Evolutionary conservation across 2,113 vertebrate genomes (phyloP), one percentile per base, ranked within the genome.

Genomic region (Neopipo cinnamomea): DNA sequence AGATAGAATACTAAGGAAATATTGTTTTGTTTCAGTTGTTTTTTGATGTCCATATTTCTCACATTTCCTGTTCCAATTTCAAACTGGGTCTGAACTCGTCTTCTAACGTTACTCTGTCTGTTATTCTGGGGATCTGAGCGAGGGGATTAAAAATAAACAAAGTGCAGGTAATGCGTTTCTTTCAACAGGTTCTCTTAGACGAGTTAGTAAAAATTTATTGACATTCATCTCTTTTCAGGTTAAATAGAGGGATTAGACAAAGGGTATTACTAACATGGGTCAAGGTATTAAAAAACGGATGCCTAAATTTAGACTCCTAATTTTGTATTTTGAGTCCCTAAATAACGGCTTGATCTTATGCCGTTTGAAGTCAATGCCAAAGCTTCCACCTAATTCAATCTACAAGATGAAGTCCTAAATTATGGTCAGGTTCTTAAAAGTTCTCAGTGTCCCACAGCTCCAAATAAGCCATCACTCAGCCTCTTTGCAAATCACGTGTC

Each of bases 1-100:
- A 94, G 49, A 93, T 90, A 75, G 33, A 96, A 93, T 96, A 90
- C 93, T 94, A 91, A 92, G 86, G 96, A 96, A 95, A 95, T 76
- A 77, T 24, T 96, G 49, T 53, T 95, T 75, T 82, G 16, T 84
- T 95, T 95, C 17, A 37, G 94, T 95, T 91, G 30, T 8, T 94
- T 95, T 94, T 94, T 91, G 83, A 91, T 8, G 3, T 85, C 75
- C 85, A 49, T 75, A 62, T 96, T 95, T 96, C 80, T 96, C 67
- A 92, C 66, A 70, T 91, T 96, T 96, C 92, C 84, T 88, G 41
- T 92, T 96, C 71, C 77, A 91, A 0, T 92, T 89, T 96, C 85
- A 88, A 93, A 93, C 91, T 52, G 49, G 74, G 58, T 67, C 76
- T 41, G 86, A 79, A 56, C 41, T 89, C 52, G 59, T 79, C 77